Evolutionary conservation across 2,113 vertebrate genomes (phyloP).

Genomic region (Hylia prasina): DNA sequence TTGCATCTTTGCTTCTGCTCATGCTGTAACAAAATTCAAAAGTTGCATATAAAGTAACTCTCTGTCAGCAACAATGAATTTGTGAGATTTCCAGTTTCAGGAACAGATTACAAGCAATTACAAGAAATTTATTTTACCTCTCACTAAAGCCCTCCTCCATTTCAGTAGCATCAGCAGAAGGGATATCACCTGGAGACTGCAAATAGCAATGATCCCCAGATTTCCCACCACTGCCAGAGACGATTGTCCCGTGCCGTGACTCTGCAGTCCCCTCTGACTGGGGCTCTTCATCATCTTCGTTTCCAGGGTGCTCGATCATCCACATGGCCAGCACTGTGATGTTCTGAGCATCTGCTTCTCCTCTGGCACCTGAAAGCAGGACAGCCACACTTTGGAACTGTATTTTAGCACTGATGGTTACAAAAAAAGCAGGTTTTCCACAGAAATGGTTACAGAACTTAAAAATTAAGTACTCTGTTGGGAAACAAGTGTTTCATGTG

Average conservation of each 20-base stretch:
- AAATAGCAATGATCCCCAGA: slow-evolving; percentile 82
- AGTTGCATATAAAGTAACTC: not conserved
- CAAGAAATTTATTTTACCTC: slow-evolving; percentile 71
- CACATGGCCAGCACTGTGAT: slow-evolving; percentile 98
- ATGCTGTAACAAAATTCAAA: not conserved
- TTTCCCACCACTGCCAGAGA: slow-evolving; percentile 77
- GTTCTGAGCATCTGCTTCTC: slow-evolving; percentile 95
- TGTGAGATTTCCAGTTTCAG: not conserved
- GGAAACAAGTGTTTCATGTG: not conserved
- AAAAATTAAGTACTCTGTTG: not conserved
- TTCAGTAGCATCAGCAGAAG: slow-evolving; percentile 85
- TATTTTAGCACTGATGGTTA: not conserved
- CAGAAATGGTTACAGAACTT: not conserved
- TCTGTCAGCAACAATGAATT: not conserved
- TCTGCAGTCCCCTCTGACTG: slow-evolving; percentile 74
- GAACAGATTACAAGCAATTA: not conserved
- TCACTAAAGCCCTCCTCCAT: slow-evolving; percentile 94
- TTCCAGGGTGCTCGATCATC: slow-evolving; percentile 96
- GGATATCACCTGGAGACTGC: slow-evolving; percentile 86
- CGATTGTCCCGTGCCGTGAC: slow-evolving; percentile 69
- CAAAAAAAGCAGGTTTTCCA: not conserved
- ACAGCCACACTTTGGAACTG: not conserved
- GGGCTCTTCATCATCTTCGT: slow-evolving; percentile 86
- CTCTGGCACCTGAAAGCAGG: slow-evolving; percentile 80
- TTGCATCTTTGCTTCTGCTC: not conserved